Base-by-base conservation (phyloP, 2,888 invertebrate genomes). In the Horisme vitalbata region DNA sequence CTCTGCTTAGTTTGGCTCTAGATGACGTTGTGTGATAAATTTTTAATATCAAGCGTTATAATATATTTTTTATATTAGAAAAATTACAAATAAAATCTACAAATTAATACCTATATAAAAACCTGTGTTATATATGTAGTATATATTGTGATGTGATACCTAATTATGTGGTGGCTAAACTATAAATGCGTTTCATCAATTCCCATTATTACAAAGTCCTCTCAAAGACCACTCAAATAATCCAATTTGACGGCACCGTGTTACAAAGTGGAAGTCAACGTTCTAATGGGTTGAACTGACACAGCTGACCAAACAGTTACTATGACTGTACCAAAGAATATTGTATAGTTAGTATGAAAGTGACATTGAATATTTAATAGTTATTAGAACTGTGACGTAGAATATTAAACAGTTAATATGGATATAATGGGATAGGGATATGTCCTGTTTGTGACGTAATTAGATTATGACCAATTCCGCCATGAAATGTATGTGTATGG, bases 241-340 rank as follows among this genome's bases (percentile, higher is more conserved):
- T 79, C 70, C 59, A 75, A 79, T 79, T 78, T 68, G 57, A 52
- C 43, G 43, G 47, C 33, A 32, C 57, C 55, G 73, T 75, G 73
- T 75, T 70, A 63, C 73, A 72, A 75, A 79, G 74, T 71, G 71
- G 65, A 69, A 66, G 68, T 66, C 66, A 66, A 57, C 63, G 70
- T 59, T 49, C 66, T 73, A 75, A 78, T 75, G 75, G 77, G 76
- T n/a, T n/a, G n/a, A n/a, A n/a, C 67, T 15, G 27, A 2, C 35
- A 37, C 18, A 47, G 41, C 4, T 12, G 27, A 47, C 8, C 4
- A 4, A 1, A 31, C 2, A 43, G 18, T 31, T 8, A 8, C 27
- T 41, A 28, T 12, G 20, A 1, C 9, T 10, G 6, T 1, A 6
- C 8, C 32, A 24, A 10, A 31, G 38, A 2, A 23, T 31, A 30